A percentile compares a stretch with the other conserved stretches of the same genome.
Conservation (phyloP, 2,797 vertebrate species). For the Enteromius radiatus region DNA sequence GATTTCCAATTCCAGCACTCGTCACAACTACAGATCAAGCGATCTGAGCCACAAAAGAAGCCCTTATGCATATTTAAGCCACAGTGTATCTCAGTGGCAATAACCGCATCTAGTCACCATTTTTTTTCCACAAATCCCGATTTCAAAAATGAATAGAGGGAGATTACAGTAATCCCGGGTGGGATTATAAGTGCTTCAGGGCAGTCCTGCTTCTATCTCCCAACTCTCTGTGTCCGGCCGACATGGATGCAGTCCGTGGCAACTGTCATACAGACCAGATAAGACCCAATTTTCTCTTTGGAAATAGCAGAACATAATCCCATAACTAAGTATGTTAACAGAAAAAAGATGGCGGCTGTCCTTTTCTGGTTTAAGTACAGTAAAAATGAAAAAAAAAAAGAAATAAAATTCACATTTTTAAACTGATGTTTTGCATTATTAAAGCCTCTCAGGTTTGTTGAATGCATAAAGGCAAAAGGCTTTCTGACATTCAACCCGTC, state of each 20-base stretch:
- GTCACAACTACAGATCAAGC: constrained; percentile 16
- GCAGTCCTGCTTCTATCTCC: constrained; percentile 14
- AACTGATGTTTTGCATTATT: background rate
- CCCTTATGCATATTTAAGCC: constrained; percentile 15
- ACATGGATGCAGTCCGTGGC: constrained; percentile 31
- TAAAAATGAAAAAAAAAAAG: background rate
- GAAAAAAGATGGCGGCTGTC: constrained; percentile 3
- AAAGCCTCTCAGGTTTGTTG: background rate
- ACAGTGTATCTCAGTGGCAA: constrained; percentile 16
- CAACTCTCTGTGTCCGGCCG: constrained; percentile 40
- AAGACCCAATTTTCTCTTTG: constrained; percentile 47
- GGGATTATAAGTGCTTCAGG: constrained; percentile 55
- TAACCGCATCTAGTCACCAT: constrained; percentile 32
- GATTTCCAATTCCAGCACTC: constrained; percentile 29
- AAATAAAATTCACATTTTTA: background rate
- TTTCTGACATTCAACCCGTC: constrained; percentile 36
- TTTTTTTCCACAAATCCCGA: constrained; percentile 53
- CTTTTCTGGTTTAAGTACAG: background rate
- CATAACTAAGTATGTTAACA: constrained; percentile 34
- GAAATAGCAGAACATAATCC: constrained; percentile 49
- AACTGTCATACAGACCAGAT: constrained; percentile 35
- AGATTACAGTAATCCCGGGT: constrained; percentile 50
- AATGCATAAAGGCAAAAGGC: background rate
- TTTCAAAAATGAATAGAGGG: constrained; percentile 54
- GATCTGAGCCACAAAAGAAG: constrained; percentile 20